phyloP scores from a whole-genome alignment of 2,888 invertebrate genomes.

The Oegoconia quadripuncta region DNA sequence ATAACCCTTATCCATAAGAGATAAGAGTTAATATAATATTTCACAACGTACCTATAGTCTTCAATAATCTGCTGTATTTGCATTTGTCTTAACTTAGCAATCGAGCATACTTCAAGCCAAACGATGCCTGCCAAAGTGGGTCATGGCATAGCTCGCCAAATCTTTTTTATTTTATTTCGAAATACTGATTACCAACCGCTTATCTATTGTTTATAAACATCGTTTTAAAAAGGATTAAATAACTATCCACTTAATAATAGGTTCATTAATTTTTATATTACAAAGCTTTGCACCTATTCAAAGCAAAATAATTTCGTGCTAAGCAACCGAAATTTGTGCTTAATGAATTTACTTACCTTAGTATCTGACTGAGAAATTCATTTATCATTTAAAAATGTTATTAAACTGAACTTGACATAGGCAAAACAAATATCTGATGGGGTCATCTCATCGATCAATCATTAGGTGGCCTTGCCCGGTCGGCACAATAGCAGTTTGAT shows the following conservation, averaged over 20 bases:
- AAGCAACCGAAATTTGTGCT: no score
- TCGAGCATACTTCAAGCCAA: slow-evolving; percentile 15
- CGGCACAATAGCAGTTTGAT: slow-evolving; percentile 26
- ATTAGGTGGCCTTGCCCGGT: slow-evolving; percentile 45
- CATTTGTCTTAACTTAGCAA: slow-evolving; percentile 16
- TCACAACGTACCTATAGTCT: not conserved
- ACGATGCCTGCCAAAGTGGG: slow-evolving; percentile 30
- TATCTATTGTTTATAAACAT: slow-evolving; percentile 1
- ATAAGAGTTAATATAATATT: not conserved
- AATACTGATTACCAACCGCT: no score
- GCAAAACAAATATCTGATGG: slow-evolving; percentile 51
- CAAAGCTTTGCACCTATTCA: no score
- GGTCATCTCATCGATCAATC: slow-evolving; percentile 64
- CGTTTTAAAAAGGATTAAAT: not conserved
- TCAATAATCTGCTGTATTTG: slow-evolving; percentile 6
- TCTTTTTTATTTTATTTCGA: no score
- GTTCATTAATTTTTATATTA: no score
- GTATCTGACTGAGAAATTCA: slow-evolving; percentile 18
- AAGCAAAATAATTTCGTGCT: no score
- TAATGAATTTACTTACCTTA: slow-evolving; percentile 15
- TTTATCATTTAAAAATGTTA: slow-evolving; percentile 35
- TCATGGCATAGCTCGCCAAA: slow-evolving; percentile 32
- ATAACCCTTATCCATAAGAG: not conserved
- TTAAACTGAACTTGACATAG: slow-evolving; percentile 56
- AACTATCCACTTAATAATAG: no score